phyloP scores from a whole-genome alignment of 2,113 vertebrate genomes.

The Notarius lentiginosus region DNA sequence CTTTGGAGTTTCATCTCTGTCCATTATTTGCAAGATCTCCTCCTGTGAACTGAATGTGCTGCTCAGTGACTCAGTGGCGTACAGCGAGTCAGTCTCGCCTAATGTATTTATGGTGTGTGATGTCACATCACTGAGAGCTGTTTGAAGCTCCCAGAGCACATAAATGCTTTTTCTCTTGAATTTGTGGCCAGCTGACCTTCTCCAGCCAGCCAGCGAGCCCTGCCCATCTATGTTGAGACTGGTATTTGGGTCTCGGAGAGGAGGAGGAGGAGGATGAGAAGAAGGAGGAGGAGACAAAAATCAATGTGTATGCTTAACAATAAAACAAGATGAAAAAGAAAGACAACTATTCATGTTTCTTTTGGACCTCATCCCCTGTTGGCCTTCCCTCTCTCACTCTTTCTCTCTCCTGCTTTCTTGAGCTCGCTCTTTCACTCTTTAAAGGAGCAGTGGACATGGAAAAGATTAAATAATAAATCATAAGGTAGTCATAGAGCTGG shows the following conservation, averaged over 20 bases:
- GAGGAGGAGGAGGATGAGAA: constrained; percentile 49
- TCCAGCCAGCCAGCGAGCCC: neutral
- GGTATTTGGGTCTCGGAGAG: constrained; percentile 51
- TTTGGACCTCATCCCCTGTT: constrained; percentile 86
- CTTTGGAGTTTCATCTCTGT: constrained; percentile 8
- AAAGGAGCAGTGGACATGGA: constrained; percentile 81
- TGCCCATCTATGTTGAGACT: constrained; percentile 5
- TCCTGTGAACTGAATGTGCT: neutral
- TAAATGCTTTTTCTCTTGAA: constrained; percentile 10
- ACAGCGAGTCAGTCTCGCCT: neutral
- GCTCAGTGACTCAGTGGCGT: constrained; percentile 2
- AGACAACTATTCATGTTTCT: constrained; percentile 86
- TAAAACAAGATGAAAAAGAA: constrained; percentile 76
- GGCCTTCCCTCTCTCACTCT: constrained; percentile 78
- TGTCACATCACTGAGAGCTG: constrained; percentile 3
- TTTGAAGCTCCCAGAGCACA: constrained; percentile 21
- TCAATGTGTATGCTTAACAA: constrained; percentile 78
- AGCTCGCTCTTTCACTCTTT: constrained; percentile 41
- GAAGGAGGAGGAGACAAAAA: constrained; percentile 61
- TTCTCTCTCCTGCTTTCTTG: constrained; percentile 19
- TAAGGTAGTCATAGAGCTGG: constrained; percentile 82
- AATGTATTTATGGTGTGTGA: constrained; percentile 28
- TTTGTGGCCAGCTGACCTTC: constrained; percentile 23
- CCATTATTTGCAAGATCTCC: neutral
- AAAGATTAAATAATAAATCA: constrained; percentile 95